Conservation (phyloP, 2,113 vertebrate genomes). For the Cynocephalus volans region DNA sequence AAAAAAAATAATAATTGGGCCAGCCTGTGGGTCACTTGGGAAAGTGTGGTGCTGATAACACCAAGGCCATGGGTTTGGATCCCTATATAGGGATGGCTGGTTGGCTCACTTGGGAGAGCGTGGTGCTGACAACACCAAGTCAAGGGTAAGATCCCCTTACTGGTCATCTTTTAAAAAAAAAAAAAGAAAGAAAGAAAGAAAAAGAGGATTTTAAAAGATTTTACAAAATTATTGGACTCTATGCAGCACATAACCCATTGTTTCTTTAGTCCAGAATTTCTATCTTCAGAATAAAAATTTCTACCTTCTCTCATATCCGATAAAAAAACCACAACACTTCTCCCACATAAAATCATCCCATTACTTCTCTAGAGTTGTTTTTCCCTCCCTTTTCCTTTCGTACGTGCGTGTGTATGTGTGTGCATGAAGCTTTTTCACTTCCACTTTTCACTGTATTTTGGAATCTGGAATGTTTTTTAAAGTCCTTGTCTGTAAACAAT, state of each 20-base stretch:
- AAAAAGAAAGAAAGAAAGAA: background rate
- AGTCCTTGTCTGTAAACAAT: constrained; percentile 27
- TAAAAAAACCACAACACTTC: background rate
- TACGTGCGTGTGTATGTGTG: background rate
- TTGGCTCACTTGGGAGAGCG: too few relatives aligned
- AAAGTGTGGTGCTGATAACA: too few relatives aligned
- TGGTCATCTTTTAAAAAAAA: too few relatives aligned
- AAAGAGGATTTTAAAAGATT: background rate
- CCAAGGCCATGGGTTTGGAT: too few relatives aligned
- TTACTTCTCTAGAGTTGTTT: background rate
- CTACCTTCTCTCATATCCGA: too few relatives aligned
- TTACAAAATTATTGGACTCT: background rate
- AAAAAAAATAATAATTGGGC: background rate
- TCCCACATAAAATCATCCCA: background rate
- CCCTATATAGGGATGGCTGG: too few relatives aligned
- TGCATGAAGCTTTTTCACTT: background rate
- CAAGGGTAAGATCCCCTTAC: too few relatives aligned
- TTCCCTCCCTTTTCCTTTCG: background rate
- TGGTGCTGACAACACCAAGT: too few relatives aligned
- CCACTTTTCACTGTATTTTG: background rate
- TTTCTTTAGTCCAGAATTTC: constrained; percentile 10
- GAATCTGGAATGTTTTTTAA: background rate
- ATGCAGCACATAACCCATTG: background rate
- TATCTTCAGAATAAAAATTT: constrained; percentile 1
- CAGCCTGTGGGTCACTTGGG: too few relatives aligned